phyloP scores from a whole-genome alignment of 2,797 vertebrate species.

The Labeo calbasu region DNA sequence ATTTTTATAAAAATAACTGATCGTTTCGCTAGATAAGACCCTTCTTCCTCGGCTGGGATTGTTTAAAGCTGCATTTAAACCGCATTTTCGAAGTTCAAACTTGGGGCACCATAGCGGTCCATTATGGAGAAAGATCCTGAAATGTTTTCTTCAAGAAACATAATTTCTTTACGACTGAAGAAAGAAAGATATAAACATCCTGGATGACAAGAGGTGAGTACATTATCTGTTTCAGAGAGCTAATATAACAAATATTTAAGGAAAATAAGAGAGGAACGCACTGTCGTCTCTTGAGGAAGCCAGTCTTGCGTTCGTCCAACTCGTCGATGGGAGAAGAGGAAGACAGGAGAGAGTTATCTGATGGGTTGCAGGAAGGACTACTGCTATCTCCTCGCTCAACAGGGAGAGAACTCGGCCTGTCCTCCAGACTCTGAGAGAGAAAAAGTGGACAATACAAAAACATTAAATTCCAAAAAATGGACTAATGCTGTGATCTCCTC shows the following conservation, averaged over 20 bases:
- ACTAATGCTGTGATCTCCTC: background rate
- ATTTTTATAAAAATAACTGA: no score
- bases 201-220: no score
- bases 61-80: no score
- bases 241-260: background rate
- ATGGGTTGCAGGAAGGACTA: slow-evolving; percentile 94
- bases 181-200: no score
- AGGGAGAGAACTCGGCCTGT: slow-evolving; percentile 92
- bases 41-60: no score
- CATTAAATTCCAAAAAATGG: background rate
- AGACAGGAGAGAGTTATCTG: slow-evolving; percentile 94
- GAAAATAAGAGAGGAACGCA: slow-evolving; percentile 73
- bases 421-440: slow-evolving; percentile 86
- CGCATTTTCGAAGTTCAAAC: no score
- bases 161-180: no score
- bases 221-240: background rate
- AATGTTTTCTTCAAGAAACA: no score
- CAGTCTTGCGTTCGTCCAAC: slow-evolving; percentile 93
- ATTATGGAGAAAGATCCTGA: no score
- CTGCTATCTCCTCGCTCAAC: slow-evolving; percentile 94
- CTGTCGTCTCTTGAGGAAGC: slow-evolving; percentile 94
- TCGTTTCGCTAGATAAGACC: no score
- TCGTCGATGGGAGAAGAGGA: slow-evolving; percentile 96
- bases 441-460: background rate
- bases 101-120: no score